Evolutionary conservation across 2,797 vertebrate species (phyloP).

Genomic region (Tenualosa ilisha): DNA sequence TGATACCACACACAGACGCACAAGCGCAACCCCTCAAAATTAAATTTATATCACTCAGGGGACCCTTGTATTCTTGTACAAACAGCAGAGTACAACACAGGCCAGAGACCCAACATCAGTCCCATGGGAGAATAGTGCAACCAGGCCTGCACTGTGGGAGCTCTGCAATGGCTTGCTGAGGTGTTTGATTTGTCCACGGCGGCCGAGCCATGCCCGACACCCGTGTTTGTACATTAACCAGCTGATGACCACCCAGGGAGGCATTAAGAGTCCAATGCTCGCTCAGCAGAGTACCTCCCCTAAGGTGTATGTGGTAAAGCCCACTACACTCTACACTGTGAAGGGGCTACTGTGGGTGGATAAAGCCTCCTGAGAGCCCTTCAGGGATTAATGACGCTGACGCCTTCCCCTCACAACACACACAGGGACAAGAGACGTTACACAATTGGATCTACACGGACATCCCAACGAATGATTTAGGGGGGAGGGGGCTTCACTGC

Average conservation of each 20-base stretch:
- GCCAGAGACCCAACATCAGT: neutral
- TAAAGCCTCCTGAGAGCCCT: neutral
- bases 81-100: no score
- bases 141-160: neutral
- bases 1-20: neutral
- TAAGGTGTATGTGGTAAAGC: neutral
- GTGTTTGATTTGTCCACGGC: neutral
- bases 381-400: neutral
- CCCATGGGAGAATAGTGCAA: neutral
- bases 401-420: neutral
- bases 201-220: neutral
- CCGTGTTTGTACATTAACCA: conserved; percentile 8
- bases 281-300: neutral
- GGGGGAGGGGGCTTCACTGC: neutral
- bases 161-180: neutral
- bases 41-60: neutral
- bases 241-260: neutral
- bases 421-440: neutral
- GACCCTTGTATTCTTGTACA: no score
- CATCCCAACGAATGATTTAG: neutral
- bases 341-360: neutral
- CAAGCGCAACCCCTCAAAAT: neutral
- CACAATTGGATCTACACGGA: neutral
- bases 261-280: neutral
- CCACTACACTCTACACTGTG: neutral